A percentile compares a stretch with the other conserved stretches of the same genome.
phyloP scores from a whole-genome alignment of 2,113 vertebrate species.

The Pogona vitticeps region DNA sequence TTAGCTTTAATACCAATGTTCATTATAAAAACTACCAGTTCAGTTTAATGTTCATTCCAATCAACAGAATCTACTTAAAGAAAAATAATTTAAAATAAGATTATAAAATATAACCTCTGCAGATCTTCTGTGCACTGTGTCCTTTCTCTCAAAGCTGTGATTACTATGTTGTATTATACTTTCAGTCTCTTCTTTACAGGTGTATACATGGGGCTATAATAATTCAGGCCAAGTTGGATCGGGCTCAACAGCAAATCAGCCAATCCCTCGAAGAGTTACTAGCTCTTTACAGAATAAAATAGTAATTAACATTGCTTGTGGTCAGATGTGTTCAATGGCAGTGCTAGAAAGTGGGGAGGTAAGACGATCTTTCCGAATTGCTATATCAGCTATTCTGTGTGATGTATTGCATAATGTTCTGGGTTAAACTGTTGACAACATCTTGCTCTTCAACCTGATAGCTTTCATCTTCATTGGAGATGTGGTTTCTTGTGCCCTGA shows the following conservation, averaged over 20 bases:
- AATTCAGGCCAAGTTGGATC: slow-evolving; percentile 98
- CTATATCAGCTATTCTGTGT: slow-evolving; percentile 10
- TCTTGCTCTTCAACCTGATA: too few relatives aligned
- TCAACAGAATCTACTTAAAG: too few relatives aligned
- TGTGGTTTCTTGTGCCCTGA: too few relatives aligned
- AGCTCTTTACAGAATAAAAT: slow-evolving; percentile 94
- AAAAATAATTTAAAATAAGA: not conserved
- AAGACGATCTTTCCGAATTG: slow-evolving; percentile 40
- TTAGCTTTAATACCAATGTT: too few relatives aligned
- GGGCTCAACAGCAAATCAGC: slow-evolving; percentile 95
- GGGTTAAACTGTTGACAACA: not conserved
- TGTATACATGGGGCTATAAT: slow-evolving; percentile 97
- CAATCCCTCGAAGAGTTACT: slow-evolving; percentile 92
- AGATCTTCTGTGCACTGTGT: not conserved
- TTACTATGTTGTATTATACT: not conserved
- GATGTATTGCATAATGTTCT: not conserved
- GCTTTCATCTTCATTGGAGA: too few relatives aligned
- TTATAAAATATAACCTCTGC: not conserved
- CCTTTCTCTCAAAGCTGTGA: not conserved
- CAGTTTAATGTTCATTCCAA: too few relatives aligned
- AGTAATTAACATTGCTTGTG: slow-evolving; percentile 91
- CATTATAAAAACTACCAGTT: too few relatives aligned
- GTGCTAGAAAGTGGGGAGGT: slow-evolving; percentile 96
- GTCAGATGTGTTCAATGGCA: slow-evolving; percentile 97
- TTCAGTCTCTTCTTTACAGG: slow-evolving; percentile 73